These are phyloP conservation scores for Pipistrellus pipistrellus DNA, from an alignment of 2,797 vertebrate genomes.

Conservation along the genomic window DNA sequence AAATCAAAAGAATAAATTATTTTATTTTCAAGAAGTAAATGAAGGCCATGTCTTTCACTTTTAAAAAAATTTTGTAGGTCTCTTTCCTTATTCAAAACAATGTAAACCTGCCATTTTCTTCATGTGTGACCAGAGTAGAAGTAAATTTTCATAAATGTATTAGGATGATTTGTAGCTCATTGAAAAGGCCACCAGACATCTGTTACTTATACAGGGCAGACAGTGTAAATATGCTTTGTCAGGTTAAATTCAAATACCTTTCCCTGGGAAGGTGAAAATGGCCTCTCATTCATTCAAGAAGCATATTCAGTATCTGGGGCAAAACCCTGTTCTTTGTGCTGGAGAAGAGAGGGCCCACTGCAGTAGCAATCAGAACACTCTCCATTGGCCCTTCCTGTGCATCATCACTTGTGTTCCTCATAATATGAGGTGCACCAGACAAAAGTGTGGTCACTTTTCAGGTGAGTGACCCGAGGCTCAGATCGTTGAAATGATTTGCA, in stretches of 20 bases:
- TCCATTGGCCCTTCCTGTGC: neutral
- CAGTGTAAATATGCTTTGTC: neutral
- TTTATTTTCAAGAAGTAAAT: slow-evolving; percentile 49
- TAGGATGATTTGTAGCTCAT: neutral
- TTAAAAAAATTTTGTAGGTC: neutral
- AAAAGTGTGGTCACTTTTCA: neutral
- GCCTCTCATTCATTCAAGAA: neutral
- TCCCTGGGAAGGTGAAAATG: neutral
- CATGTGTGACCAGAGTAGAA: neutral
- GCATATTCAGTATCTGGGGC: neutral
- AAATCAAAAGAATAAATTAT: slow-evolving; percentile 10
- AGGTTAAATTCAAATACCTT: slow-evolving; percentile 20
- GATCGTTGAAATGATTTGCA: neutral
- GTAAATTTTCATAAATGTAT: slow-evolving; percentile 1
- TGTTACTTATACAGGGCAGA: neutral
- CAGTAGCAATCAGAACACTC: neutral
- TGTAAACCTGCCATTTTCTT: neutral
- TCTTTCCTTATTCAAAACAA: slow-evolving; percentile 40
- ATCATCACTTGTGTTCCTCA: neutral
- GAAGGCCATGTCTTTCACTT: neutral
- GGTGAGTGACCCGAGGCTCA: neutral
- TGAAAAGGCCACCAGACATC: neutral
- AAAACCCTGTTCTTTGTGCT: neutral
- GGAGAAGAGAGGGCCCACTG: neutral
- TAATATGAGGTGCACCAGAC: neutral